Base-by-base conservation (phyloP, 2,888 invertebrate species). In the Aphrophora alni region DNA sequence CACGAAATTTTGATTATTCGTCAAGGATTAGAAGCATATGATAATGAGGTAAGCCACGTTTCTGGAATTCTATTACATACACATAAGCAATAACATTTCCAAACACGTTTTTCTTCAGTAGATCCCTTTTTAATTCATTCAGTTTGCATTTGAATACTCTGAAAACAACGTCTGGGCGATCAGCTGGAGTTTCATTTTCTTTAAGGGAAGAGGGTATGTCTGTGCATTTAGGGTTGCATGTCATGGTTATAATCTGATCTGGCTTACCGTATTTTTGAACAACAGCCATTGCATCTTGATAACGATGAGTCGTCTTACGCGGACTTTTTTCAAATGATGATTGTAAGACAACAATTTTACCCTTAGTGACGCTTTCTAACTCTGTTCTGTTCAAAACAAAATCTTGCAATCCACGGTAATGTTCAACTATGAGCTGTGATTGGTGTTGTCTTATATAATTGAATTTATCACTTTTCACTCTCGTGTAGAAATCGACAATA, bases 51-150 rank as follows among this genome's bases (percentile, higher is more conserved):
- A 33, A 33, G 33, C 8, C 33, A 73, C 73, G 73, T 71, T 82
- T 82, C 59, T 82, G 81, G 44, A n/a, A 80, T 71, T 82, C 81
- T 7, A 82, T 68, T 0, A 38, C 28, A 71, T 82, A 82, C 1
- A 82, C 69, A 51, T 59, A 80, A 12, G 82, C 69, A 28, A 28
- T 68, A 5, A 81, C 76, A 0, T n/a, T 33, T 17, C 82, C 82
- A 17, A 82, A 80, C 0, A 80, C 33, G 33, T 33, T 38, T 12
- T 80, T 14, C 5, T 69, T 72, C 0, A 7, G 68, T 68, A 68
- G 68, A 68, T 68, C 24, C 68, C 68, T n/a, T 68, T 68, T 68
- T 68, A 68, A 68, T 68, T 68, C 68, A 68, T 68, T 68, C 24
- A 68, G 68, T 68, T 68, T 68, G 68, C 68, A 21, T 68, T 10